phyloP scores from a whole-genome alignment of 2,113 vertebrate genomes.

The Trogon melanurus region DNA sequence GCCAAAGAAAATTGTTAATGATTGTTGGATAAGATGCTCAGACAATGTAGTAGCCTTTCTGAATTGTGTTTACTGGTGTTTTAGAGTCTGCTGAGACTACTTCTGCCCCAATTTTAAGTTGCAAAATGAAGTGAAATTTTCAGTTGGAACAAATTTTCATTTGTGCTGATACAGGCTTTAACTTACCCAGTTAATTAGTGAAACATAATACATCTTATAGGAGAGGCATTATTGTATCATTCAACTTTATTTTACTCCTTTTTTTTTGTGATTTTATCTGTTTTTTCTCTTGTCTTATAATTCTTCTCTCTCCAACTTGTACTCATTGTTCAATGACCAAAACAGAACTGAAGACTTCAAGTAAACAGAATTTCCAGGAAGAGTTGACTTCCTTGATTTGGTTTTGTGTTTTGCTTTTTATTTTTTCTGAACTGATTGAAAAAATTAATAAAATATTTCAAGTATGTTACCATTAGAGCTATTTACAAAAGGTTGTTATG shows the following conservation, averaged over 20 bases:
- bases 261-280: not conserved
- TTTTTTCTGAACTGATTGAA: not conserved
- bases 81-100: not conserved
- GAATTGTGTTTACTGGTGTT: not conserved
- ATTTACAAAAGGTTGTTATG: not conserved
- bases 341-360: not conserved
- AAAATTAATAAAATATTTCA: not conserved
- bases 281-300: not conserved
- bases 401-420: not conserved
- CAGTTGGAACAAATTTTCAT: not conserved
- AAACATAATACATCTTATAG: not conserved
- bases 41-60: not conserved
- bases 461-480: fast-evolving
- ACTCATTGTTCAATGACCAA: not conserved
- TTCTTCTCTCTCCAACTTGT: not conserved
- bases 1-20: not conserved
- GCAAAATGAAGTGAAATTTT: not conserved
- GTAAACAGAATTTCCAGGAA: not conserved
- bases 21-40: not conserved
- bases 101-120: not conserved
- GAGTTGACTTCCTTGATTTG: not conserved
- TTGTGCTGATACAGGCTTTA: not conserved
- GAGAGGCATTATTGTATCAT: not conserved
- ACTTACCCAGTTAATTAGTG: not conserved
- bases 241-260: not conserved